These are phyloP conservation scores for Aegithalos caudatus DNA, from an alignment of 2,113 vertebrate genomes.

Conservation along the genomic window DNA sequence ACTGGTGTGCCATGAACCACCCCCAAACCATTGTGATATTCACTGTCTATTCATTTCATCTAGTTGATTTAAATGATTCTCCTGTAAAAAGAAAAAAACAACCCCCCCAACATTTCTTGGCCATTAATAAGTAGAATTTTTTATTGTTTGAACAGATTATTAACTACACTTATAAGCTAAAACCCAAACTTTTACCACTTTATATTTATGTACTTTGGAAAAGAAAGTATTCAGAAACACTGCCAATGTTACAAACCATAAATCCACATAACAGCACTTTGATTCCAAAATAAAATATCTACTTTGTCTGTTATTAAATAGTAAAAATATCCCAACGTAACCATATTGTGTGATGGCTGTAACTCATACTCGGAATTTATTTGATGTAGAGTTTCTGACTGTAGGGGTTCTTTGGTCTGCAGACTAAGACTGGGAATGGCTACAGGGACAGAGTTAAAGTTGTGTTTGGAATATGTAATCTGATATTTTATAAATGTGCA, in stretches of 20 bases:
- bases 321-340: conserved; percentile 31
- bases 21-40: background rate
- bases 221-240: conserved; percentile 43
- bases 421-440: background rate
- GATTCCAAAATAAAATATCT: conserved; percentile 41
- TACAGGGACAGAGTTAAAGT: background rate
- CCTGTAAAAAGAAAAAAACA: conserved; percentile 9
- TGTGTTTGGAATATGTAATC: background rate
- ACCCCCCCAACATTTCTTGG: background rate
- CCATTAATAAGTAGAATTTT: conserved; percentile 41
- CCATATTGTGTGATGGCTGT: conserved; percentile 19
- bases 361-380: conserved; percentile 16
- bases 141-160: conserved; percentile 51
- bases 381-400: conserved; percentile 34
- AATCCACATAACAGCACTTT: conserved; percentile 47
- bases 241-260: conserved; percentile 34
- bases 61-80: background rate
- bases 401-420: conserved; percentile 12
- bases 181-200: conserved; percentile 53
- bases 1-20: background rate
- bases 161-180: conserved; percentile 47
- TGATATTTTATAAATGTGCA: conserved; percentile 13
- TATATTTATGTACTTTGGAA: conserved; percentile 41
- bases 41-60: conserved; percentile 6
- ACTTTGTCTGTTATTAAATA: conserved; percentile 41